Conservation (phyloP, 2,113 vertebrate species). For the Chaetura pelagica region DNA sequence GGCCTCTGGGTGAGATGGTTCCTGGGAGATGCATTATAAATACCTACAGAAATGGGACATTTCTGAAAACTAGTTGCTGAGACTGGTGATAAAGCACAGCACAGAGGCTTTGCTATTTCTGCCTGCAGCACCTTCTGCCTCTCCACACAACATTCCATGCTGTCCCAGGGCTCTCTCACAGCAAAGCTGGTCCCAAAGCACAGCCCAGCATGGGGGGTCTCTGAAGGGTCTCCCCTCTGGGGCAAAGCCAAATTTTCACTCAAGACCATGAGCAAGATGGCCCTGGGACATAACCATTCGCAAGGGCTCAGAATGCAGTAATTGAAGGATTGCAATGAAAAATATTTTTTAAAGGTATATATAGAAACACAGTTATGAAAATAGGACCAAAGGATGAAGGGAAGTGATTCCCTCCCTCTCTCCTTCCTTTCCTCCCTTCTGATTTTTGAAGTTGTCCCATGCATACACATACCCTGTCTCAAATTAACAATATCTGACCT, state of each 20-base stretch:
- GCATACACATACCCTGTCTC: neutral
- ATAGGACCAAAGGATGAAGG: no score
- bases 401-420: neutral
- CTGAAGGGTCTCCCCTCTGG: neutral
- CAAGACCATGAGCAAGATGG: neutral
- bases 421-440: neutral
- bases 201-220: no score
- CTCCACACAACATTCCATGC: neutral
- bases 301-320: neutral
- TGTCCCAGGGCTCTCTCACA: neutral
- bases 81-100: neutral
- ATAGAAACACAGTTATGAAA: no score
- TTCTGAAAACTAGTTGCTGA: neutral
- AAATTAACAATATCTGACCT: neutral
- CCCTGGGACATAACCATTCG: neutral
- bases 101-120: neutral
- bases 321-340: neutral
- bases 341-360: neutral
- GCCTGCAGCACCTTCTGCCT: neutral
- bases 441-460: neutral
- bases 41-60: neutral
- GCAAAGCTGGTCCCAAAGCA: neutral
- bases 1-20: fast-evolving
- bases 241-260: neutral
- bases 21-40: neutral